Evolutionary conservation across 2,113 vertebrate genomes (phyloP).

Genomic region (Seriola dumerili): DNA sequence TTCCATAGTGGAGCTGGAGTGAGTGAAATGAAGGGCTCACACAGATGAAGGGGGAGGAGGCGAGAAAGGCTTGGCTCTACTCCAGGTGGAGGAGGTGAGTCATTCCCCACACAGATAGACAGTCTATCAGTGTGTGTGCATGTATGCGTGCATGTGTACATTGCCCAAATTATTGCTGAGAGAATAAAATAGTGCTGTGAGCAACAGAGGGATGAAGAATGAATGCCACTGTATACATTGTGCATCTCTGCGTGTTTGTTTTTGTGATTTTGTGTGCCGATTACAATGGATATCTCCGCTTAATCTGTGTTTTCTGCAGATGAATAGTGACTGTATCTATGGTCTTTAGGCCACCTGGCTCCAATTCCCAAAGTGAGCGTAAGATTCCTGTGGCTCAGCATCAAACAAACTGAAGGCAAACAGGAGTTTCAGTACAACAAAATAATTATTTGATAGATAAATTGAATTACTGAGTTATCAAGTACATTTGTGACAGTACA

Average conservation of each 20-base stretch:
- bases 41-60: conserved; percentile 78
- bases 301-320: conserved; percentile 45
- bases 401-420: conserved; percentile 12
- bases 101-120: conserved; percentile 72
- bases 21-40: conserved; percentile 79
- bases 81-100: conserved; percentile 82
- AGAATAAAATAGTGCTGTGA: conserved; percentile 51
- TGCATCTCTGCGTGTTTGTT: conserved; percentile 18
- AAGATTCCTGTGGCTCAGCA: conserved; percentile 20
- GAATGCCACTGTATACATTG: conserved; percentile 34
- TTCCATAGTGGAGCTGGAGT: conserved; percentile 75
- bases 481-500: not conserved
- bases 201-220: conserved; percentile 46
- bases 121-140: conserved; percentile 53
- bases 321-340: conserved; percentile 19
- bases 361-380: conserved; percentile 29
- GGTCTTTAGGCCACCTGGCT: conserved; percentile 38
- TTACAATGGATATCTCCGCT: conserved; percentile 10
- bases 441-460: not conserved
- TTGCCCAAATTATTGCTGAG: conserved; percentile 46
- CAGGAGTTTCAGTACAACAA: not conserved
- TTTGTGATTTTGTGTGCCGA: conserved; percentile 23
- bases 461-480: fast-evolving
- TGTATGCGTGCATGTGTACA: conserved; percentile 36
- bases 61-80: conserved; percentile 76